phyloP scores from a whole-genome alignment of 2,797 vertebrate species.

The Esox lucius region DNA sequence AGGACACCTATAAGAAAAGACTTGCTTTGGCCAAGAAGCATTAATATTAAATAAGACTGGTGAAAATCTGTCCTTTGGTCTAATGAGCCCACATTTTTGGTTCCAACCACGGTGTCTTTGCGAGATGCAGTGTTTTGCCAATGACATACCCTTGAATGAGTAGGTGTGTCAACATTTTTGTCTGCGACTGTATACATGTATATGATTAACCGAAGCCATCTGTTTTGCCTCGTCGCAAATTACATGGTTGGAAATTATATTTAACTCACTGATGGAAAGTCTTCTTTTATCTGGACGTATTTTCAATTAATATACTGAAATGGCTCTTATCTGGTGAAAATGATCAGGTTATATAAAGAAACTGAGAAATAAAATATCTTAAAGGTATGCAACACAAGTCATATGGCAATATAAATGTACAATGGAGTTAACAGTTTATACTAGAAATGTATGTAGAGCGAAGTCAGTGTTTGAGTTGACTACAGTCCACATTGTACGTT shows the following conservation, averaged over 20 bases:
- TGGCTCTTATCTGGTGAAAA: slow-evolving; percentile 30
- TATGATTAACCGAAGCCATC: too few relatives aligned
- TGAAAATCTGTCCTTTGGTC: too few relatives aligned
- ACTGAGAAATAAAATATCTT: background rate
- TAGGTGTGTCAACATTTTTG: too few relatives aligned
- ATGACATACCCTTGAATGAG: too few relatives aligned
- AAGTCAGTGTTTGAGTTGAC: background rate
- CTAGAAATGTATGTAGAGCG: background rate
- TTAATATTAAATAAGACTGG: too few relatives aligned
- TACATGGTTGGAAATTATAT: slow-evolving; percentile 49
- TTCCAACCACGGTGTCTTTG: too few relatives aligned
- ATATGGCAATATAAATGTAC: background rate
- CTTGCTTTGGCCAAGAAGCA: too few relatives aligned
- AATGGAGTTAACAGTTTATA: background rate
- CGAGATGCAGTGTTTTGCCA: too few relatives aligned
- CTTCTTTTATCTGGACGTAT: slow-evolving; percentile 17
- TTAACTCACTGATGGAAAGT: slow-evolving; percentile 42
- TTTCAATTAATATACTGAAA: slow-evolving; percentile 50
- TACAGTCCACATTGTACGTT: background rate
- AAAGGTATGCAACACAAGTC: background rate
- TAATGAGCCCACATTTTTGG: too few relatives aligned
- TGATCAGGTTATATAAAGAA: slow-evolving; percentile 19
- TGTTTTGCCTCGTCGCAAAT: slow-evolving; percentile 40
- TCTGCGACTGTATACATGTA: too few relatives aligned
- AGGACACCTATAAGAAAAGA: too few relatives aligned